Percentiles rank a stretch among this genome's conserved stretches.
Conservation (phyloP, 1,140 invertebrate species). For the Brachionus angularis region DNA sequence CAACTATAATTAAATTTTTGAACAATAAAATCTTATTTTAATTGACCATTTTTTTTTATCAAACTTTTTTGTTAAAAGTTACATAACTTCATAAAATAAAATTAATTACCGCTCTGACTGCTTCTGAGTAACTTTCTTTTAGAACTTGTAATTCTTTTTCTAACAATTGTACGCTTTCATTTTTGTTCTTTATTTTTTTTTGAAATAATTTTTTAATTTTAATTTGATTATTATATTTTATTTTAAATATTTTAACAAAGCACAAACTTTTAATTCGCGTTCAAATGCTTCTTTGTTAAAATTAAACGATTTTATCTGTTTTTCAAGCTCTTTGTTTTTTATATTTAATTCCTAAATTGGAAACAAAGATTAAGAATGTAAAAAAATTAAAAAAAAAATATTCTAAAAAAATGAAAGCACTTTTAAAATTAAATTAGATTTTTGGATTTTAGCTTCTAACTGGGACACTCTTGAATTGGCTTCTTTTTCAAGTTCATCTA, state of each 20-base stretch:
- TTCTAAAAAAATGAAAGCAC: not conserved
- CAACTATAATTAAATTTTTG: too few species aligned
- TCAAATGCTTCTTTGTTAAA: conserved; percentile 1
- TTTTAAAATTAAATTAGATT: conserved; percentile 39
- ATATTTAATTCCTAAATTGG: not conserved
- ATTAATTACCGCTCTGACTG: conserved; percentile 7
- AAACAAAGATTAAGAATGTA: not conserved
- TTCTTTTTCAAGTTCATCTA: conserved; percentile 56
- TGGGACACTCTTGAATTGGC: conserved; percentile 53
- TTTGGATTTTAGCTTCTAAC: conserved; percentile 52
- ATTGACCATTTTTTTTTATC: too few species aligned
- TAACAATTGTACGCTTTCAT: not conserved
- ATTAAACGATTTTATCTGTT: conserved; percentile 15
- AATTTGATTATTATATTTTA: too few species aligned
- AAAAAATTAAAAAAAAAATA: not conserved
- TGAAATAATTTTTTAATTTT: too few species aligned
- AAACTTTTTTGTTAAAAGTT: too few species aligned
- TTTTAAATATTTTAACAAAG: too few species aligned
- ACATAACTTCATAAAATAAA: not conserved
- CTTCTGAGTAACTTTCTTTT: conserved; percentile 1
- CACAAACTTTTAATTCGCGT: too few species aligned
- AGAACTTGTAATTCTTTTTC: not conserved
- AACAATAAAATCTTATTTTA: too few species aligned
- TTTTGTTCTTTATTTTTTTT: not conserved
- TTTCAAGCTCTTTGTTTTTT: conserved; percentile 4